Conservation (phyloP, 23 tunicate genomes). For the Halocynthia aurantium region DNA sequence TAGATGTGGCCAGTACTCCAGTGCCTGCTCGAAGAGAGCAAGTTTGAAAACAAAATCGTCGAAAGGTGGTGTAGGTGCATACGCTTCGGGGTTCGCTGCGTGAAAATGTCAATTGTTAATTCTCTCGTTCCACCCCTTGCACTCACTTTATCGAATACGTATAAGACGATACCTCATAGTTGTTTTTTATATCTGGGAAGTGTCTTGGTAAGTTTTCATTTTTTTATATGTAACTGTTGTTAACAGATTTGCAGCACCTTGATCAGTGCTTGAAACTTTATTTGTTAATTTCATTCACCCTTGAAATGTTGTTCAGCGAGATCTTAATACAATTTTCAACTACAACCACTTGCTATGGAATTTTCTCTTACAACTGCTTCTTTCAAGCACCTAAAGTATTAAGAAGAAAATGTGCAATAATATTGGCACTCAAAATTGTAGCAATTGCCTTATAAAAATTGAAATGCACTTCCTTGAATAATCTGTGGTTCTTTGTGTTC, state of each 20-base stretch:
- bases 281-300: too few species aligned
- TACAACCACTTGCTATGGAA: not conserved
- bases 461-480: not conserved
- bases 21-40: constrained; percentile 37
- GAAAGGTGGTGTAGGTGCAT: constrained; percentile 98
- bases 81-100: constrained; percentile 74
- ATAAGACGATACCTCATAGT: constrained; percentile 58
- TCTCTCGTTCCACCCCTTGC: constrained; percentile 36
- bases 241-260: too few species aligned
- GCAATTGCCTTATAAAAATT: too few species aligned
- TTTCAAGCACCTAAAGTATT: not conserved
- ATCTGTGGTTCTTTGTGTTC: not conserved
- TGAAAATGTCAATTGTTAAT: constrained; percentile 31
- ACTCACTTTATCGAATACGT: constrained; percentile 48
- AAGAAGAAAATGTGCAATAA: not conserved
- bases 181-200: constrained; percentile 92
- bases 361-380: not conserved
- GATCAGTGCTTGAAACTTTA: too few species aligned
- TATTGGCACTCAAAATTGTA: too few species aligned
- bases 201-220: constrained; percentile 69
- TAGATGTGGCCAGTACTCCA: constrained; percentile 81
- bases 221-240: too few species aligned
- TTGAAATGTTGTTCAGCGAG: too few species aligned
- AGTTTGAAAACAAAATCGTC: constrained; percentile 78
- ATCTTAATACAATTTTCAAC: too few species aligned